phyloP scores from a whole-genome alignment of 2,888 invertebrate species.

The Coenonympha glycerion region DNA sequence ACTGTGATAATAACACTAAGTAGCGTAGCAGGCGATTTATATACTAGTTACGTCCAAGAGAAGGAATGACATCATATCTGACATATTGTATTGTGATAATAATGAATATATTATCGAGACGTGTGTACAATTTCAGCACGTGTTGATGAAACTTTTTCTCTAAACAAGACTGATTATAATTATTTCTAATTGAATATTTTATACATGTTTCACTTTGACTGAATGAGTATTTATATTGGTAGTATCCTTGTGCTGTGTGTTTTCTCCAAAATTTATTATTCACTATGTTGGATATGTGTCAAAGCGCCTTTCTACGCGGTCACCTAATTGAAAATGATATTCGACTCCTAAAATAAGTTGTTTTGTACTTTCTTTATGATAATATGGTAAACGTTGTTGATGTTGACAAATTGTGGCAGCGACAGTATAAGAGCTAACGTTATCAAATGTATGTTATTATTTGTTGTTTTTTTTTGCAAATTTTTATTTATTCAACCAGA shows the following conservation, averaged over 20 bases:
- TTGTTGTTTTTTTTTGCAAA: constrained; percentile 72
- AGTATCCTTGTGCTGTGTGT: constrained; percentile 67
- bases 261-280: constrained; percentile 61
- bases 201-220: constrained; percentile 74
- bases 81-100: constrained; percentile 75
- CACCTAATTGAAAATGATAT: constrained; percentile 63
- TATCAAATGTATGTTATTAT: constrained; percentile 53
- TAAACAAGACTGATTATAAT: constrained; percentile 78
- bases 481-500: constrained; percentile 69
- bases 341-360: constrained; percentile 60
- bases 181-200: constrained; percentile 77
- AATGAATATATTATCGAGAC: constrained; percentile 57
- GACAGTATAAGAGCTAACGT: constrained; percentile 57
- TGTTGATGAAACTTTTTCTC: constrained; percentile 72
- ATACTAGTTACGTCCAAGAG: constrained; percentile 75
- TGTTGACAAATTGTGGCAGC: constrained; percentile 74
- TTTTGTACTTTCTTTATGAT: constrained; percentile 62
- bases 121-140: constrained; percentile 51
- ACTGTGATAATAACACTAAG: constrained; percentile 78
- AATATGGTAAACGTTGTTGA: constrained; percentile 74
- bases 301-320: constrained; percentile 73
- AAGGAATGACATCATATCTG: constrained; percentile 78
- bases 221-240: constrained; percentile 73
- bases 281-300: constrained; percentile 77
- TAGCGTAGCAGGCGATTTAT: constrained; percentile 77